phyloP scores from a whole-genome alignment of 2,113 vertebrate species.

The Chunga burmeisteri region DNA sequence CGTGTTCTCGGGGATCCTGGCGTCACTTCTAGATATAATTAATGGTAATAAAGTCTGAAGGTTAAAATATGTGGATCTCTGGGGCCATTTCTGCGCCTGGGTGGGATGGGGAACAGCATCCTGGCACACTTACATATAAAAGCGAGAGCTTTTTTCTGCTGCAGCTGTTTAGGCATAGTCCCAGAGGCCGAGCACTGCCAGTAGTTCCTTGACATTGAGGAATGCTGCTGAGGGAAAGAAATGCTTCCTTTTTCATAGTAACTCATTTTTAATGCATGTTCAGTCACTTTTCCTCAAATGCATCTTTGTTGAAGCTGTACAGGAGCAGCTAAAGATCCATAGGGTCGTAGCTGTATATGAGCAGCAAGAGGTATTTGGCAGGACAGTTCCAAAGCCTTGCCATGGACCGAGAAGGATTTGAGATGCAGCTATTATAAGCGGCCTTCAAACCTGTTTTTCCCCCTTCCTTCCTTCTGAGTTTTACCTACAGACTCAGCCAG shows the following conservation, averaged over 20 bases:
- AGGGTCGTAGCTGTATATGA: neutral
- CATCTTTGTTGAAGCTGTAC: neutral
- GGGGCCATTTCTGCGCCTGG: conserved; percentile 21
- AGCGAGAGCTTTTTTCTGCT: neutral
- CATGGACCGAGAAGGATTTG: neutral
- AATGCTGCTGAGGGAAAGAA: conserved; percentile 20
- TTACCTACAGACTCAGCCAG: neutral
- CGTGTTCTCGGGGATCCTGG: conserved; percentile 39
- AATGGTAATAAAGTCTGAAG: conserved; percentile 58
- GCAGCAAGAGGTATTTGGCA: neutral
- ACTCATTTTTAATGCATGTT: neutral
- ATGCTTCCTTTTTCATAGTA: neutral
- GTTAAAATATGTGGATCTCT: conserved; percentile 48
- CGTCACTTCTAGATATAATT: conserved; percentile 52
- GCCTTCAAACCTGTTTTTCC: neutral
- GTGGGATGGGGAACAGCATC: neutral
- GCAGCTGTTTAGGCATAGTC: neutral
- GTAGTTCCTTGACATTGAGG: conserved; percentile 30
- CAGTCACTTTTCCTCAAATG: neutral
- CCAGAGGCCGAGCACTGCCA: neutral
- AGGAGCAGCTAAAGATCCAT: neutral
- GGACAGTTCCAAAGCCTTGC: neutral
- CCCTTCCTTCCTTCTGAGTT: neutral
- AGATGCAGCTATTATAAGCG: neutral
- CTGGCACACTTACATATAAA: neutral